phyloP scores from a whole-genome alignment of 2,888 invertebrate species.

The Agonum fuliginosum region DNA sequence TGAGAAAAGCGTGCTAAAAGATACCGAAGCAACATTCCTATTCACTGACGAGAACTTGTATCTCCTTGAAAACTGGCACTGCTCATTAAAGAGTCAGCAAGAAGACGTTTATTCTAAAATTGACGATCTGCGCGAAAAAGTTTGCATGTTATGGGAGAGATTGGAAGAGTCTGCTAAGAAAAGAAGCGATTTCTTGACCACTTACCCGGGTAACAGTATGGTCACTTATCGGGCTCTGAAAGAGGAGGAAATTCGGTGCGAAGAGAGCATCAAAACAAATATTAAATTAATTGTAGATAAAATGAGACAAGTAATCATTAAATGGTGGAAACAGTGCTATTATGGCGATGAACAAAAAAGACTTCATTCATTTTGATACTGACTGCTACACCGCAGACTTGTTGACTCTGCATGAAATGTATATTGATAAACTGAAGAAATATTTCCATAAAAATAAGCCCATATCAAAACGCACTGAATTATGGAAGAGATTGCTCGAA shows the following conservation, averaged over 20 bases:
- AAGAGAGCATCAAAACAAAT: slow-evolving; percentile 84
- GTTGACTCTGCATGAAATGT: slow-evolving; percentile 85
- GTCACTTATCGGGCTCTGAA: slow-evolving; percentile 77
- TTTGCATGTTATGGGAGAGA: slow-evolving; percentile 83
- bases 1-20: slow-evolving; percentile 70
- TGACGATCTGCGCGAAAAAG: slow-evolving; percentile 77
- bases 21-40: slow-evolving; percentile 74
- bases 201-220: slow-evolving; percentile 77
- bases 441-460: slow-evolving; percentile 81
- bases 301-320: slow-evolving; percentile 81
- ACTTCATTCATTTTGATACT: slow-evolving; percentile 79
- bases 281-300: slow-evolving; percentile 81
- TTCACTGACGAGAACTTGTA: slow-evolving; percentile 79
- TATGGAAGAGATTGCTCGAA: slow-evolving; percentile 86
- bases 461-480: slow-evolving; percentile 78
- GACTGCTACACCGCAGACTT: slow-evolving; percentile 87
- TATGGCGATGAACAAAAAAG: slow-evolving; percentile 78
- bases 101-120: slow-evolving; percentile 77
- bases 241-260: slow-evolving; percentile 84
- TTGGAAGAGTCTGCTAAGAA: slow-evolving; percentile 81
- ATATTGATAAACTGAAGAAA: slow-evolving; percentile 81
- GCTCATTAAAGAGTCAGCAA: slow-evolving; percentile 76
- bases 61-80: slow-evolving; percentile 76
- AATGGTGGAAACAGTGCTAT: slow-evolving; percentile 87
- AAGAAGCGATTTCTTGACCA: slow-evolving; percentile 79